phyloP scores from a whole-genome alignment of 2,888 invertebrate species.

The Andrena bucephala region DNA sequence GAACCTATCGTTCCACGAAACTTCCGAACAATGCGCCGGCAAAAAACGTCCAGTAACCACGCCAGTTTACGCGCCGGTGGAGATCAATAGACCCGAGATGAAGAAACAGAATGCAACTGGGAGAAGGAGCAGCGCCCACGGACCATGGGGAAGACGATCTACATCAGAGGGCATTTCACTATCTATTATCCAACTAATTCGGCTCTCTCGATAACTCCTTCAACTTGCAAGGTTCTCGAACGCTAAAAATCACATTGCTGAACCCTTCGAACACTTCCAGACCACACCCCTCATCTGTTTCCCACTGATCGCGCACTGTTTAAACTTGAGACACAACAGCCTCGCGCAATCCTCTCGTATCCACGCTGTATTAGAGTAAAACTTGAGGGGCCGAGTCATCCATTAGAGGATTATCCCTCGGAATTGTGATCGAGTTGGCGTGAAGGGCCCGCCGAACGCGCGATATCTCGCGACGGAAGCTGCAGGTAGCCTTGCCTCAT shows the following conservation, averaged over 20 bases:
- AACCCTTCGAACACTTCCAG: no score
- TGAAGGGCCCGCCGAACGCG: neutral
- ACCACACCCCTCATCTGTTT: no score
- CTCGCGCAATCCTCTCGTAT: neutral
- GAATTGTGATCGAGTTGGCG: neutral
- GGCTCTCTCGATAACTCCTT: no score
- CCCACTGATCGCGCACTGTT: no score
- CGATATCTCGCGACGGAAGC: neutral
- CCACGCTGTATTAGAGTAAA: neutral
- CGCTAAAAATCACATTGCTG: no score
- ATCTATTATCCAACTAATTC: neutral
- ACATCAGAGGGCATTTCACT: no score
- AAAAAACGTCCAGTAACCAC: slow-evolving; percentile 17
- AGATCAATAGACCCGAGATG: slow-evolving; percentile 7
- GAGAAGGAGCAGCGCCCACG: neutral
- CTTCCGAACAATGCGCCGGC: slow-evolving; percentile 23
- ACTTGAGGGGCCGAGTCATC: neutral
- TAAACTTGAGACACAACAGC: neutral
- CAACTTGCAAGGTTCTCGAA: no score
- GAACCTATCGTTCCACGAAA: slow-evolving; percentile 12
- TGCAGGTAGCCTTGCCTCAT: slow-evolving; percentile 27
- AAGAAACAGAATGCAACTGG: slow-evolving; percentile 2
- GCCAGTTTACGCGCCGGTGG: slow-evolving; percentile 14
- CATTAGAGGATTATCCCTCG: neutral
- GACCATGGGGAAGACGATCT: no score